Evolutionary conservation across 2,888 invertebrate genomes (phyloP).

Genomic region (Dynastes hyllus): DNA sequence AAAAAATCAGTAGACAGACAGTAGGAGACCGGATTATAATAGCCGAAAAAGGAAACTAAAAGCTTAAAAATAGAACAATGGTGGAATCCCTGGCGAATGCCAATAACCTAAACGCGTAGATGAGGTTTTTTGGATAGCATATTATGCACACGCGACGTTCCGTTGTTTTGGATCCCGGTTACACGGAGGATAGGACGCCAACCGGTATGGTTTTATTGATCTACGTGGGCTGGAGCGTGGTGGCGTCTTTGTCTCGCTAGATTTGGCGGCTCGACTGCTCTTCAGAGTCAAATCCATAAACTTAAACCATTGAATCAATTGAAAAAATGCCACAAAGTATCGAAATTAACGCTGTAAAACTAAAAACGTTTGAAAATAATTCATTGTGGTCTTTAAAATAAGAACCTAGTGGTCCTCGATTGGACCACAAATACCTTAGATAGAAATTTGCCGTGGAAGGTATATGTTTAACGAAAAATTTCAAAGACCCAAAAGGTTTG

Average conservation of each 20-base stretch:
- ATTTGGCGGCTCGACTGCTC: not conserved
- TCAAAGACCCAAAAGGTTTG: too few species aligned
- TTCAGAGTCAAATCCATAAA: too few species aligned
- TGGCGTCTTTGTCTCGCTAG: not conserved
- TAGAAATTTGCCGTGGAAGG: too few species aligned
- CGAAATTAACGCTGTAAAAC: too few species aligned
- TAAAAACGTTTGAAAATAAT: too few species aligned
- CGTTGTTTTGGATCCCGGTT: not conserved
- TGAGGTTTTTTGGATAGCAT: not conserved
- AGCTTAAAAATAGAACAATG: conserved; percentile 1
- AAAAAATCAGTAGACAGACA: not conserved
- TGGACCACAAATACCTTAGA: too few species aligned
- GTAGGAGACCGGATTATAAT: not conserved
- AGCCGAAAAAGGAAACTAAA: not conserved
- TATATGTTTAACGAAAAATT: too few species aligned
- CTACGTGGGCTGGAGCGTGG: not conserved
- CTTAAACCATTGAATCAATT: too few species aligned
- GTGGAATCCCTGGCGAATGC: not conserved
- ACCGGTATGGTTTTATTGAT: conserved; percentile 10
- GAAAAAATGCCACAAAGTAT: too few species aligned
- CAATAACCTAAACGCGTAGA: conserved; percentile 6
- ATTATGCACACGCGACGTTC: not conserved
- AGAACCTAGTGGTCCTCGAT: too few species aligned
- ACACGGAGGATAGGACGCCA: not conserved
- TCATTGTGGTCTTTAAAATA: too few species aligned